These are phyloP conservation scores for Aythya baeri DNA, from an alignment of 2,113 vertebrate genomes.

Conservation along the genomic window DNA sequence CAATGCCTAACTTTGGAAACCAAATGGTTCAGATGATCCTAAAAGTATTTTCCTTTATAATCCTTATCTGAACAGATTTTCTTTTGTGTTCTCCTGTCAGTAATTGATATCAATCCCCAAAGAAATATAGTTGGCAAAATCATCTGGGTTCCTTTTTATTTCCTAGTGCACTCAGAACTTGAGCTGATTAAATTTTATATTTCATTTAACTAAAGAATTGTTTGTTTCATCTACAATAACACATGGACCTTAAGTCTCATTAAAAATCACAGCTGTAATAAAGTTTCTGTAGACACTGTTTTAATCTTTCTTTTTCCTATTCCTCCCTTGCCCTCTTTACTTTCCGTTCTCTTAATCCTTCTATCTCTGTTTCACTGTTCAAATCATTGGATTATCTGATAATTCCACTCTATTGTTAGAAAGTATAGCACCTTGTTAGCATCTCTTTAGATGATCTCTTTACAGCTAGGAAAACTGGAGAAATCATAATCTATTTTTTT, in stretches of 20 bases:
- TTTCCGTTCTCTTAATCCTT: background rate
- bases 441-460: background rate
- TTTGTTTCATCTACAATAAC: background rate
- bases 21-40: background rate
- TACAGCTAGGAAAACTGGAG: background rate
- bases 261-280: background rate
- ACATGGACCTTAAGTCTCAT: background rate
- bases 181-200: background rate
- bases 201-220: background rate
- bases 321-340: background rate
- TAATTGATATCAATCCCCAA: background rate
- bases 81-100: background rate
- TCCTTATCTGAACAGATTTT: background rate
- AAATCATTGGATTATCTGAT: background rate
- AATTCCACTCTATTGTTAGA: background rate
- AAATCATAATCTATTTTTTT: background rate
- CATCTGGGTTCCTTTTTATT: background rate
- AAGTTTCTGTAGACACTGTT: background rate
- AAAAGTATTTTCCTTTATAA: background rate
- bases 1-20: background rate
- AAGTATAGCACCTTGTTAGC: background rate
- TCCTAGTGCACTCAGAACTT: background rate
- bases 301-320: background rate
- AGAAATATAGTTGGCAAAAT: background rate
- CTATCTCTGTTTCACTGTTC: background rate